These are phyloP conservation scores for Peromyscus attwateri DNA, from an alignment of 2,797 vertebrate species.

Conservation along the genomic window DNA sequence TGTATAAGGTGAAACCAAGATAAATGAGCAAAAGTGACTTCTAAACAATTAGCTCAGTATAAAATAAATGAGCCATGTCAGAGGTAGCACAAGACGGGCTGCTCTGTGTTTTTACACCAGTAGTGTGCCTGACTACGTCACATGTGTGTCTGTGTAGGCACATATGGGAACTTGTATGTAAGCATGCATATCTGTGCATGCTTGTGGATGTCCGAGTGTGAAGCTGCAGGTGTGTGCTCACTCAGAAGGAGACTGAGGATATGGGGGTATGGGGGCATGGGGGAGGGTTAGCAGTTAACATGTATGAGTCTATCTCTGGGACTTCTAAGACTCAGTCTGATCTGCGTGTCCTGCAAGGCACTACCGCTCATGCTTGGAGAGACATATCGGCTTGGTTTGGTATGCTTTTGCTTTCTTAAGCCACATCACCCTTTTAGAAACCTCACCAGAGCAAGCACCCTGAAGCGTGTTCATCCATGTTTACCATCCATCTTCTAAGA, in stretches of 20 bases:
- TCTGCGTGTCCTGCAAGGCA: neutral
- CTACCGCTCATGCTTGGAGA: neutral
- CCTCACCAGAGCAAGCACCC: neutral
- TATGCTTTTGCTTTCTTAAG: neutral
- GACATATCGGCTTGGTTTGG: neutral
- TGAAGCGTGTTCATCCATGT: fast-evolving
- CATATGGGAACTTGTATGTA: too few relatives aligned
- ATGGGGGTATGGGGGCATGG: neutral
- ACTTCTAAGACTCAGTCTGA: neutral
- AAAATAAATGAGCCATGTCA: neutral
- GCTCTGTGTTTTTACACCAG: neutral
- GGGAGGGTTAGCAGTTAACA: too few relatives aligned
- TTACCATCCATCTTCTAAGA: fast-evolving
- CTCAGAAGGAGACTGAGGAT: neutral
- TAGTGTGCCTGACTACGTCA: too few relatives aligned
- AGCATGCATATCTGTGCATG: neutral
- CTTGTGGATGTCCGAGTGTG: neutral
- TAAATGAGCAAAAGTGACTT: neutral
- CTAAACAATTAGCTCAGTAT: neutral
- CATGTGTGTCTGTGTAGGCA: too few relatives aligned
- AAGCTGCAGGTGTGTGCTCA: too few relatives aligned
- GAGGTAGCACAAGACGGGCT: neutral
- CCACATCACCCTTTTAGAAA: neutral
- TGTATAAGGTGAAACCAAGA: neutral
- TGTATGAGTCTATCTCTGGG: neutral